Evolutionary conservation across 53 echinoderm and acorn worm genomes (phyloP).

Genomic region (Mesocentrotus franciscanus): DNA sequence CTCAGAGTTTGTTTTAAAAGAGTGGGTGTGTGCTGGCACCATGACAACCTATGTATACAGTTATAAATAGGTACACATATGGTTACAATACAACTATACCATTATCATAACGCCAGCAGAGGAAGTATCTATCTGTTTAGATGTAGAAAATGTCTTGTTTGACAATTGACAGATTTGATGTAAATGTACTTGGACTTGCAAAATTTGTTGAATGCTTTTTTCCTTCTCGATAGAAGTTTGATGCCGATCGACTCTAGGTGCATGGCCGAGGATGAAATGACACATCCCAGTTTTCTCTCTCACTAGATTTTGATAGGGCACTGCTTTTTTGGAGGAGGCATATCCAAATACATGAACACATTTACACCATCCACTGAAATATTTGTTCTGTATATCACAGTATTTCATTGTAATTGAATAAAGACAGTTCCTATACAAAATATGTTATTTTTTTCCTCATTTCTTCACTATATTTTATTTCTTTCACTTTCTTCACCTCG

Average conservation of each 20-base stretch:
- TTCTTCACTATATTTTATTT: too few species aligned
- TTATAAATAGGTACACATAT: too few species aligned
- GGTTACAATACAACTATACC: neutral
- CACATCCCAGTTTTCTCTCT: too few species aligned
- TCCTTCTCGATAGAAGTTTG: too few species aligned
- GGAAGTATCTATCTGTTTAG: neutral
- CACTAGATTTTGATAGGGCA: too few species aligned
- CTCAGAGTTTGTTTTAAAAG: neutral
- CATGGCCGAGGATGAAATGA: too few species aligned
- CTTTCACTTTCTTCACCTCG: too few species aligned
- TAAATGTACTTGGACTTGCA: neutral
- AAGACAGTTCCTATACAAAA: neutral
- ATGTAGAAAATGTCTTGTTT: neutral
- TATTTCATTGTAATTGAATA: neutral
- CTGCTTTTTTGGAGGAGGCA: too few species aligned
- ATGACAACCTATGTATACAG: constrained; percentile 6
- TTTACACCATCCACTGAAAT: too few species aligned
- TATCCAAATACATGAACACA: too few species aligned
- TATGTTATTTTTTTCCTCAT: neutral
- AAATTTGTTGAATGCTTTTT: neutral
- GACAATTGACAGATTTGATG: neutral
- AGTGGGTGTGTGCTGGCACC: neutral
- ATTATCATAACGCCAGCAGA: neutral
- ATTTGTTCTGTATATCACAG: too few species aligned
- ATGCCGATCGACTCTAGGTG: too few species aligned